Percentiles rank a stretch among this genome's conserved stretches.
These are phyloP conservation scores for Caretta caretta DNA, from an alignment of 2,113 vertebrate species.

Conservation along the genomic window DNA sequence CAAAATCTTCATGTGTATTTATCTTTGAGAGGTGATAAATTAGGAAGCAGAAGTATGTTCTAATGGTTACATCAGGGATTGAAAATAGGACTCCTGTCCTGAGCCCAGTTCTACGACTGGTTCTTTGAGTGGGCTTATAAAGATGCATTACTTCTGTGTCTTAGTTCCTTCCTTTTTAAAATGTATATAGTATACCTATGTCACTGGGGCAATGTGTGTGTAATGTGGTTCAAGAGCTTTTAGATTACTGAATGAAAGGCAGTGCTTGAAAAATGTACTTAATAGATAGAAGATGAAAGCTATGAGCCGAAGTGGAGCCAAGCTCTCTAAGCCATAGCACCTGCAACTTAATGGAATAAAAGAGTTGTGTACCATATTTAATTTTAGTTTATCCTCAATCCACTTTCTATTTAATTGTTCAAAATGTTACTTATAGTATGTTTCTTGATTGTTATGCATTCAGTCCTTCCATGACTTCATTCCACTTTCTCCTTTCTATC, in stretches of 20 bases:
- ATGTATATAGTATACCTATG: not conserved
- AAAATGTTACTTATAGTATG: not conserved
- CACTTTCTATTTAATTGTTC: not conserved
- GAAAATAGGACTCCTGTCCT: not conserved
- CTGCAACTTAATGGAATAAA: not conserved
- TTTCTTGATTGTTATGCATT: not conserved
- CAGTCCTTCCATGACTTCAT: not conserved
- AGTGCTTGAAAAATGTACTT: not conserved
- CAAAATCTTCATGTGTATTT: not conserved
- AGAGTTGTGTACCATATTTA: not conserved
- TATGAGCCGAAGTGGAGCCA: not conserved
- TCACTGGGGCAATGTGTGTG: not conserved
- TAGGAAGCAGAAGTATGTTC: not conserved
- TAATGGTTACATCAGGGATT: not conserved
- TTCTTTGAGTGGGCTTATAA: not conserved
- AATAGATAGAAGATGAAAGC: not conserved
- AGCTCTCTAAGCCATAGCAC: not conserved
- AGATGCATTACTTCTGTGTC: not conserved
- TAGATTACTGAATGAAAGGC: not conserved
- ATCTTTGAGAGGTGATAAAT: not conserved
- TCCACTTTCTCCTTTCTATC: not conserved
- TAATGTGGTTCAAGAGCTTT: not conserved
- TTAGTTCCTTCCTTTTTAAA: not conserved
- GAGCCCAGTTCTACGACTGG: slow-evolving; percentile 16
- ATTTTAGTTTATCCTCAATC: not conserved